phyloP scores from a whole-genome alignment of 1,140 invertebrate species.

The Cotesia vestalis region DNA sequence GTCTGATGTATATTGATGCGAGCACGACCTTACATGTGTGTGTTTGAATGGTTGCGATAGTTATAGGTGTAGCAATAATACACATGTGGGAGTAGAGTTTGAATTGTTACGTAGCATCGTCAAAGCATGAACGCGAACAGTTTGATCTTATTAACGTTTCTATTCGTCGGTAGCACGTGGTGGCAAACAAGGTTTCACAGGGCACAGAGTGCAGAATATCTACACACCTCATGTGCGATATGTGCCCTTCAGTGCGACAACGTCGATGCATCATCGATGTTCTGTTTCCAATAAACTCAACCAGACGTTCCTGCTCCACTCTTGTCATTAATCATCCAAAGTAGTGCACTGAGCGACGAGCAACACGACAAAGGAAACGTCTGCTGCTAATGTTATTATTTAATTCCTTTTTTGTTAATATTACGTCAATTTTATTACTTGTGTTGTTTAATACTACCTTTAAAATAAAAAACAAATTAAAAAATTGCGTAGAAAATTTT shows the following conservation, averaged over 20 bases:
- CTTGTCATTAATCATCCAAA: constrained; percentile 29
- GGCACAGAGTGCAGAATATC: neutral
- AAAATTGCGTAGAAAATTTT: too few species aligned
- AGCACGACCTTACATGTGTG: too few species aligned
- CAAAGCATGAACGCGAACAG: constrained; percentile 23
- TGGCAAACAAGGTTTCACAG: constrained; percentile 21
- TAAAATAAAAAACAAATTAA: too few species aligned
- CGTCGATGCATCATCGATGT: constrained; percentile 31
- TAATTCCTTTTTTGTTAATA: neutral
- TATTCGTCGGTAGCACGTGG: constrained; percentile 18
- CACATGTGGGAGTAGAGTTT: neutral
- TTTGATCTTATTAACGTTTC: constrained; percentile 36
- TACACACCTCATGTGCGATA: too few species aligned
- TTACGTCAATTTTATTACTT: neutral
- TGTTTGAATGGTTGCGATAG: too few species aligned
- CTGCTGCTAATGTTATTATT: neutral
- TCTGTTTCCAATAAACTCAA: constrained; percentile 33
- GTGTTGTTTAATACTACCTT: too few species aligned
- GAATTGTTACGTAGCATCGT: neutral
- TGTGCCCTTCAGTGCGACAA: constrained; percentile 19
- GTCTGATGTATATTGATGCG: too few species aligned
- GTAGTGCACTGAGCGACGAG: constrained; percentile 7
- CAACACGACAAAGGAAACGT: constrained; percentile 21
- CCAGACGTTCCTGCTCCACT: neutral
- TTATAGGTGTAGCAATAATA: neutral